phyloP scores from a whole-genome alignment of 1,140 invertebrate species.

The Archivesica marissinica region DNA sequence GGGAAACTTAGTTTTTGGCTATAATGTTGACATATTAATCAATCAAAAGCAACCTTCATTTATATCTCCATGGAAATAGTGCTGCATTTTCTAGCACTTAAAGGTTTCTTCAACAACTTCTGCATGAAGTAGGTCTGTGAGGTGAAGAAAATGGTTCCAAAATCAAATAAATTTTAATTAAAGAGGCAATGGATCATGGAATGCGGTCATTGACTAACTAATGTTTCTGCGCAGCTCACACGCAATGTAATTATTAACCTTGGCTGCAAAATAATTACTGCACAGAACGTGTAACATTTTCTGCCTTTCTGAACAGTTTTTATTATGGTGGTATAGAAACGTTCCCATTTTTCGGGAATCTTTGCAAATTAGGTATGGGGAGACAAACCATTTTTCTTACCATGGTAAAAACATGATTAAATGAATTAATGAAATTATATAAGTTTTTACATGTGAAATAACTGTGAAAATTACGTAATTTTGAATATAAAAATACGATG shows the following conservation, averaged over 20 bases:
- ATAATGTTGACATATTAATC: constrained; percentile 62
- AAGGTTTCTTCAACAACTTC: constrained; percentile 30
- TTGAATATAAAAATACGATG: background rate
- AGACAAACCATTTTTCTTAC: background rate
- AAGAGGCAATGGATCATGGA: constrained; percentile 22
- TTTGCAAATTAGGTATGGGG: background rate
- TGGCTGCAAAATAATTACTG: background rate
- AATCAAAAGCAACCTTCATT: constrained; percentile 44
- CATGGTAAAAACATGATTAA: too few relatives aligned
- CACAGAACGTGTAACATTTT: constrained; percentile 9
- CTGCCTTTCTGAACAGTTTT: constrained; percentile 1
- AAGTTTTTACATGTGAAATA: background rate
- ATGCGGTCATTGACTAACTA: constrained; percentile 23
- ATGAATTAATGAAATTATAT: background rate
- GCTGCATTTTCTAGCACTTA: constrained; percentile 48
- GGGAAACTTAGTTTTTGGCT: constrained; percentile 53
- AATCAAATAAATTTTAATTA: constrained; percentile 51
- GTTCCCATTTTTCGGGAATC: background rate
- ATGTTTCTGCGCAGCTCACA: constrained; percentile 14
- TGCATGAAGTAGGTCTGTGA: background rate
- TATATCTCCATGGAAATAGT: constrained; percentile 52
- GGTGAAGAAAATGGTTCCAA: constrained; percentile 41
- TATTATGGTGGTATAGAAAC: background rate
- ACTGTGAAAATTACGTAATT: background rate
- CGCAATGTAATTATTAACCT: constrained; percentile 36